phyloP scores from a whole-genome alignment of 2,888 invertebrate genomes.

The Drosophila aldrichi region DNA sequence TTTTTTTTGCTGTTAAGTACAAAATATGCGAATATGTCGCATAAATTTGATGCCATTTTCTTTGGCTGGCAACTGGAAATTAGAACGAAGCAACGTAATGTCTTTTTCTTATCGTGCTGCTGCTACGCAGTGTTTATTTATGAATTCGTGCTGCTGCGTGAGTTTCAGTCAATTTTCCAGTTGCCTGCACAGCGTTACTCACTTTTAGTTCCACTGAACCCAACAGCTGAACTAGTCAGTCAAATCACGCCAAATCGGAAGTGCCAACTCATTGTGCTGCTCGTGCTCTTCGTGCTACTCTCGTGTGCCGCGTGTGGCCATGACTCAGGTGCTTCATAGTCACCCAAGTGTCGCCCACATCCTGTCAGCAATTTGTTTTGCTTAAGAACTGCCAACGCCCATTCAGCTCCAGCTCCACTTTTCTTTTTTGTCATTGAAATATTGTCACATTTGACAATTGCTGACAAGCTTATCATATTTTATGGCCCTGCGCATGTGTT shows the following conservation, averaged over 20 bases:
- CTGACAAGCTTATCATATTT: slow-evolving; percentile 68
- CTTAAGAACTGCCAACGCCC: slow-evolving; percentile 35
- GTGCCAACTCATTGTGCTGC: slow-evolving; percentile 69
- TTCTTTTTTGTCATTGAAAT: slow-evolving; percentile 70
- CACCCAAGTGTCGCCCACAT: slow-evolving; percentile 43
- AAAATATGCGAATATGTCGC: slow-evolving; percentile 65
- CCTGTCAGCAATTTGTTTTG: slow-evolving; percentile 70
- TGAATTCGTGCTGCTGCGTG: slow-evolving; percentile 18
- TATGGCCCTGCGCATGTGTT: slow-evolving; percentile 49
- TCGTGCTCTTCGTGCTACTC: background rate
- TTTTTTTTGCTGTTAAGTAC: slow-evolving; percentile 39
- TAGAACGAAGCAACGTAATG: slow-evolving; percentile 70
- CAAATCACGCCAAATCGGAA: slow-evolving; percentile 60
- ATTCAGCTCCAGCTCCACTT: background rate
- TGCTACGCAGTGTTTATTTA: slow-evolving; percentile 34
- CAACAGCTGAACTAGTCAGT: slow-evolving; percentile 40
- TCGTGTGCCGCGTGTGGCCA: slow-evolving; percentile 9
- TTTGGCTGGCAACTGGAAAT: slow-evolving; percentile 49
- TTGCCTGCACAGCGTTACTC: slow-evolving; percentile 50
- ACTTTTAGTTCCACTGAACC: slow-evolving; percentile 25
- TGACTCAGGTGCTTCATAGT: slow-evolving; percentile 74
- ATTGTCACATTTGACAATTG: slow-evolving; percentile 77
- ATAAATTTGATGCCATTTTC: slow-evolving; percentile 61
- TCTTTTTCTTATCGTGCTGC: slow-evolving; percentile 30
- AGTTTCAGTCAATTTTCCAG: slow-evolving; percentile 67